Evolutionary conservation across 2,797 vertebrate species (phyloP).

Genomic region (Halcyon chelicuti): DNA sequence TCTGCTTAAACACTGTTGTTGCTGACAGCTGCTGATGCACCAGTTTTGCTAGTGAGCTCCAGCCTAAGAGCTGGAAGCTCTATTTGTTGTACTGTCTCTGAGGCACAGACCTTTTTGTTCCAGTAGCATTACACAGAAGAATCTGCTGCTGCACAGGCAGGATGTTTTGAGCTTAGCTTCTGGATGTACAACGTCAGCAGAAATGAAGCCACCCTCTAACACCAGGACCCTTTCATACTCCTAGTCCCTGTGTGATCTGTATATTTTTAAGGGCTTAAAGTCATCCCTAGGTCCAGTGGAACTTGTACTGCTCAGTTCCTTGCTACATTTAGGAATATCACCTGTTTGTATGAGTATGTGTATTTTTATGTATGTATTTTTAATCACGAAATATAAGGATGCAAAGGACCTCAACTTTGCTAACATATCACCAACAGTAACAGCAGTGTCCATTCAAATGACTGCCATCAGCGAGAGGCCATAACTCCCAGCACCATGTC

Average conservation of each 20-base stretch:
- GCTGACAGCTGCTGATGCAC: background rate
- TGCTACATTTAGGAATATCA: background rate
- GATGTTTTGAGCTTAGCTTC: background rate
- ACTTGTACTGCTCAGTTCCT: background rate
- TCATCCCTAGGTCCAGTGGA: background rate
- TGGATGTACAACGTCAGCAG: background rate
- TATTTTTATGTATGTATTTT: background rate
- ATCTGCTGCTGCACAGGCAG: background rate
- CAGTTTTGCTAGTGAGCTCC: background rate
- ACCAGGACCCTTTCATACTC: background rate
- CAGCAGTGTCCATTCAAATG: background rate
- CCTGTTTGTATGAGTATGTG: background rate
- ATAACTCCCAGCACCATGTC: background rate
- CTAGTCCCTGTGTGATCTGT: background rate
- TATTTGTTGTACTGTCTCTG: accelerated
- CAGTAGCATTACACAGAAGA: background rate
- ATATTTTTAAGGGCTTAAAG: background rate
- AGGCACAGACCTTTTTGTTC: background rate
- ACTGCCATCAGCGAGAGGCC: background rate
- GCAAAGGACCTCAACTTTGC: background rate
- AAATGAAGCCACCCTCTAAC: background rate
- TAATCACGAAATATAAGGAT: background rate
- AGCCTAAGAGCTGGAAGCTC: background rate
- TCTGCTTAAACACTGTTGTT: background rate
- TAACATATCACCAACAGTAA: background rate